Evolutionary conservation across 1,140 invertebrate genomes (phyloP).

Genomic region (Zaprionus ghesquierei): DNA sequence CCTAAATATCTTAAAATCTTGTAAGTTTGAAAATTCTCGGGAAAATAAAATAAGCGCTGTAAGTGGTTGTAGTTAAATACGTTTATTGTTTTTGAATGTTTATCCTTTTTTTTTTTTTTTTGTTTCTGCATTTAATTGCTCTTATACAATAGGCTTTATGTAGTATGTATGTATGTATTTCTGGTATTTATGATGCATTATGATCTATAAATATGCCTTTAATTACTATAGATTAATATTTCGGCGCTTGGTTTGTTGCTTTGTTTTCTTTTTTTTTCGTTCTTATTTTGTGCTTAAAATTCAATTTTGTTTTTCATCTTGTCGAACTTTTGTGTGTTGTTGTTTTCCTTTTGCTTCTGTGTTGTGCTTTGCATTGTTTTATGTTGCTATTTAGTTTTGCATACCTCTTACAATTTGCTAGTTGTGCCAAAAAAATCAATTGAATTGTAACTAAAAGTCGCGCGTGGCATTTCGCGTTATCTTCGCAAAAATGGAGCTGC

Average conservation of each 20-base stretch:
- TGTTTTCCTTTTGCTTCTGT: slow-evolving; percentile 12
- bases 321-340: slow-evolving; percentile 35
- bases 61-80: slow-evolving; percentile 66
- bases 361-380: slow-evolving; percentile 16
- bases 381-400: slow-evolving; percentile 32
- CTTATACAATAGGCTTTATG: slow-evolving; percentile 70
- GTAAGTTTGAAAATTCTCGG: background rate
- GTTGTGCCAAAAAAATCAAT: slow-evolving; percentile 69
- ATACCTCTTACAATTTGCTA: slow-evolving; percentile 58
- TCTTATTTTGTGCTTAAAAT: slow-evolving; percentile 66
- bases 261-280: slow-evolving; percentile 48
- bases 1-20: background rate
- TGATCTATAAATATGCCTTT: slow-evolving; percentile 78
- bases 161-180: slow-evolving; percentile 62
- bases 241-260: slow-evolving; percentile 71
- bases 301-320: slow-evolving; percentile 30
- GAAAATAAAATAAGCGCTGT: background rate
- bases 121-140: slow-evolving; percentile 62
- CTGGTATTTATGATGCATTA: slow-evolving; percentile 68
- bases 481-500: slow-evolving; percentile 53
- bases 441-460: slow-evolving; percentile 60
- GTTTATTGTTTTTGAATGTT: slow-evolving; percentile 75
- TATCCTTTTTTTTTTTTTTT: slow-evolving; percentile 50
- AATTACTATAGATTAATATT: slow-evolving; percentile 81
- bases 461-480: slow-evolving; percentile 26